phyloP scores from a whole-genome alignment of 2,113 vertebrate species.

The Cryptoleucopteryx plumbea region DNA sequence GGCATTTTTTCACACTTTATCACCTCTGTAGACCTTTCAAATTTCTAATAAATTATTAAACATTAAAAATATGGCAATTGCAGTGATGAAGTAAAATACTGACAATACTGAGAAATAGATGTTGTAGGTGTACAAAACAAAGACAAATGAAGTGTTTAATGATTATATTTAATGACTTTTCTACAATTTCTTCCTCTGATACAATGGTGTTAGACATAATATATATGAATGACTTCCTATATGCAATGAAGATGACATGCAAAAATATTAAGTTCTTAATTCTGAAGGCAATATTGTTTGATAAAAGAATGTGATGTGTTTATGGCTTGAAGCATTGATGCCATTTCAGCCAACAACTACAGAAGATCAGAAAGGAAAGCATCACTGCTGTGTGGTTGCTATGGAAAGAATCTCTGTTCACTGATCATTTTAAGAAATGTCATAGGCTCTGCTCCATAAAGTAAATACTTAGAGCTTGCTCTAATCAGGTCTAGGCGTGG shows the following conservation, averaged over 20 bases:
- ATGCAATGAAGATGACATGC: background rate
- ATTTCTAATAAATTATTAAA: background rate
- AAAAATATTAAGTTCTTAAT: background rate
- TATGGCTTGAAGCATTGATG: background rate
- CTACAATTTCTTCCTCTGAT: background rate
- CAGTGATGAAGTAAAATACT: background rate
- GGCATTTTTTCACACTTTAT: background rate
- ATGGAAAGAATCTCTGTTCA: background rate
- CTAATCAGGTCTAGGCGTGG: fast-evolving
- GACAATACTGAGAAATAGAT: background rate
- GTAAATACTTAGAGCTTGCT: background rate
- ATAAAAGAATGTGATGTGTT: background rate
- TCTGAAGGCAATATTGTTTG: background rate
- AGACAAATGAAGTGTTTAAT: background rate
- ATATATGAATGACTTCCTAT: background rate
- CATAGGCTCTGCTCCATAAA: background rate
- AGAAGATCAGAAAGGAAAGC: background rate
- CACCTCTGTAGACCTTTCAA: background rate
- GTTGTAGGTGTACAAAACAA: background rate
- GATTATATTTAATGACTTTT: background rate
- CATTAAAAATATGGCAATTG: background rate
- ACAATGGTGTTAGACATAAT: background rate
- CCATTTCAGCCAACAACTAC: background rate
- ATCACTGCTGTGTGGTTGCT: background rate
- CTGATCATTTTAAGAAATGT: background rate